Conservation (phyloP, 2,113 vertebrate species). For the Podiceps cristatus region DNA sequence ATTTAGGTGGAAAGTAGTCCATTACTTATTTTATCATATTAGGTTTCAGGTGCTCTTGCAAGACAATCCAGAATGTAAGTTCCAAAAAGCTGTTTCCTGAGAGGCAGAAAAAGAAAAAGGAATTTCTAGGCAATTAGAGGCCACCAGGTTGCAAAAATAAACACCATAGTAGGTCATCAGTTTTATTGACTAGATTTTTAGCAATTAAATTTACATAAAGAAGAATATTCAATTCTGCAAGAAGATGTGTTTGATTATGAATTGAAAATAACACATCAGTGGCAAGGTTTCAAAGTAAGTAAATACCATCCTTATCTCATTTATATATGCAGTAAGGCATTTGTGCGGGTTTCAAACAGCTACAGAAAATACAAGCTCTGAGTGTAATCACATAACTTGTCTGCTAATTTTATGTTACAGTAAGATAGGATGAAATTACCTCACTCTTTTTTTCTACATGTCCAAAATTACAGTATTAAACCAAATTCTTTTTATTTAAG, state of each 20-base stretch:
- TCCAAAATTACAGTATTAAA: neutral
- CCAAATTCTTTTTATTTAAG: neutral
- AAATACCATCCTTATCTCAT: neutral
- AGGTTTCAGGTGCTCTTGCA: neutral
- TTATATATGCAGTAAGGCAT: neutral
- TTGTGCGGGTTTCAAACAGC: neutral
- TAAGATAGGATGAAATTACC: neutral
- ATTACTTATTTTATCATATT: neutral
- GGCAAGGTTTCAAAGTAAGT: neutral
- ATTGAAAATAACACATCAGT: neutral
- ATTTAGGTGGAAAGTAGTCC: neutral
- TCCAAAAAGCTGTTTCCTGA: neutral
- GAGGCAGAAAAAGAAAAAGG: neutral
- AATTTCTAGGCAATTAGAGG: neutral
- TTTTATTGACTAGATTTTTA: neutral
- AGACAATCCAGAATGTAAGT: neutral
- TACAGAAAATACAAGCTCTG: neutral
- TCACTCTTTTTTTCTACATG: neutral
- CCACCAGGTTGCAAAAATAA: neutral
- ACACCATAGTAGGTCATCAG: neutral
- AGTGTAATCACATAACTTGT: neutral
- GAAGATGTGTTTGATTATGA: neutral
- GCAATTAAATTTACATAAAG: neutral
- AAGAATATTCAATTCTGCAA: neutral
- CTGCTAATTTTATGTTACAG: neutral